Base-by-base conservation (phyloP, 2,113 vertebrate genomes). In the Dolichotis patagonum region DNA sequence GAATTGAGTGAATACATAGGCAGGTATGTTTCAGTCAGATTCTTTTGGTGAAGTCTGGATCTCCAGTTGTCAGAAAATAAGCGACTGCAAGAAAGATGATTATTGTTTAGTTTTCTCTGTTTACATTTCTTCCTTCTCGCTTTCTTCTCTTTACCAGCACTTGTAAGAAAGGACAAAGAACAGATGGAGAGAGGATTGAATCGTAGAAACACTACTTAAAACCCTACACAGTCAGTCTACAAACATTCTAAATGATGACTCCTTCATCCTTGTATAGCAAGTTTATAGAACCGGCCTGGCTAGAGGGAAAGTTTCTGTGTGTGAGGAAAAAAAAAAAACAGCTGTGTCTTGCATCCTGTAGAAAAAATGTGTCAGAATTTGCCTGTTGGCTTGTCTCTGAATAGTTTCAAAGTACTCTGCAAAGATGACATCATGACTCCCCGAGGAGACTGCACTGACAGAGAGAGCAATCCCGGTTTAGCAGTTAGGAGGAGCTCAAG, bases 341-440 rank as follows among this genome's bases (percentile, higher is more conserved):
- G 20, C 49, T 87, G 2, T 83, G 75, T 52, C 75, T 95, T 95
- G 81, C 6, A 16, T 19, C 56, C 49, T 14, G 0, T 85, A 84
- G 92, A 71, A 90, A 92, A 85, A 96, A 88, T 95, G 78, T 81
- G 49, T 75, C 81, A 54, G 73, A 94, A 54, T 88, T 91, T 81
- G 32, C 24, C 13, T 26, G 35, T 28, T 80, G 80, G 52, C 71
- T 91, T 97, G 91, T 75, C 96, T 78, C 87, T 88, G 26, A 92
- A 85, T 82, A 86, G 43, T n/a, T 82, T 92, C 75, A 90, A 81
- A 97, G 43, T 65, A 14, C 32, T 80, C 3, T 22, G 49, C 81
- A 75, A 85, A 94, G 24, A 81, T 88, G 82, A 84, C 26, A 41
- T 73, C 77, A 9, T 58, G 38, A 14, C 49, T 83, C 90, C 16